Percentiles rank a stretch among this genome's conserved stretches.
Evolutionary conservation across 1,140 invertebrate species (phyloP).

Genomic region (Chironomus striatipennis): DNA sequence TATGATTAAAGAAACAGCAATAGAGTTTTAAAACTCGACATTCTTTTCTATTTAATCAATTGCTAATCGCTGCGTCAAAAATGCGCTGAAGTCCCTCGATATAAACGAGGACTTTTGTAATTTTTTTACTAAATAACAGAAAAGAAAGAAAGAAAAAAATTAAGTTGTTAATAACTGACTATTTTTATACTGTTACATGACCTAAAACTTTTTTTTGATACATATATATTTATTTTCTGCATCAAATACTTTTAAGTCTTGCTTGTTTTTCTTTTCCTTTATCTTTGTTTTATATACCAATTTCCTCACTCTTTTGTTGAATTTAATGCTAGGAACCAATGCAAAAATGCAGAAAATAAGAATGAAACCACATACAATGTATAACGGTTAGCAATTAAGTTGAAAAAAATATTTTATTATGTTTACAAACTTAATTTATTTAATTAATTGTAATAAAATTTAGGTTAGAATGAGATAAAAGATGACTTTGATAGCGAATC

Average conservation of each 20-base stretch:
- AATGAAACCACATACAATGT: background rate
- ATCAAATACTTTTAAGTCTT: background rate
- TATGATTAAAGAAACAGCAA: too few species aligned
- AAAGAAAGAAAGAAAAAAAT: too few species aligned
- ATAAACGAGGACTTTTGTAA: too few species aligned
- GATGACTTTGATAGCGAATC: too few species aligned
- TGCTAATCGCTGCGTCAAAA: too few species aligned
- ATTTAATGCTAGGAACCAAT: constrained; percentile 7
- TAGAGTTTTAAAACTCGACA: too few species aligned
- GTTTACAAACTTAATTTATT: background rate
- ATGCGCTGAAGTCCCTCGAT: too few species aligned
- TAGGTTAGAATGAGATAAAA: too few species aligned
- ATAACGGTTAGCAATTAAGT: constrained; percentile 13
- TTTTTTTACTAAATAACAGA: too few species aligned
- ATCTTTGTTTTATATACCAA: background rate
- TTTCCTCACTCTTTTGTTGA: background rate
- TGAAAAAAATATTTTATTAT: background rate
- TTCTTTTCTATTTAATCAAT: too few species aligned
- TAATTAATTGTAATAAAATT: background rate
- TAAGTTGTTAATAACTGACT: background rate
- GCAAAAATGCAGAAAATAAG: background rate
- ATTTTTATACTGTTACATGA: constrained; percentile 1
- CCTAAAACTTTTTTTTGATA: background rate
- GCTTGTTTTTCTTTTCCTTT: background rate
- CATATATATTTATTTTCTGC: background rate